phyloP scores from a whole-genome alignment of 2,888 invertebrate species.

The Pteria penguin region DNA sequence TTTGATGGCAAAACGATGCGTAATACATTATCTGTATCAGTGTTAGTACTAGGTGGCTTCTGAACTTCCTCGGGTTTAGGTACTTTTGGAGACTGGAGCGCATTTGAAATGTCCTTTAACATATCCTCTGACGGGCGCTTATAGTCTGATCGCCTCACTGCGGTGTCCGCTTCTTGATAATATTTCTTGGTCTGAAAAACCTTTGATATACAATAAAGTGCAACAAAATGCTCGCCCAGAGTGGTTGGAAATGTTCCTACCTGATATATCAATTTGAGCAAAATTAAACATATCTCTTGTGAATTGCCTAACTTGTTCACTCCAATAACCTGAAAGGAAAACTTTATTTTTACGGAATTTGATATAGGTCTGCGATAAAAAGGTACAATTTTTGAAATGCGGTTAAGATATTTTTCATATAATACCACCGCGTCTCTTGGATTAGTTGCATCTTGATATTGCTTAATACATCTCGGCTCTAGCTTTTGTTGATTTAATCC shows the following conservation, averaged over 20 bases:
- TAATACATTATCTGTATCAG: not conserved
- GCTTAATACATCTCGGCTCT: slow-evolving; percentile 16
- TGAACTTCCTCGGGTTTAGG: not conserved
- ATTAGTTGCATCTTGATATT: slow-evolving; percentile 6
- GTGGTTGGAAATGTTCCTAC: slow-evolving; percentile 17
- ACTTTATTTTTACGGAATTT: not conserved
- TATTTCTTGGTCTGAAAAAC: slow-evolving; percentile 25
- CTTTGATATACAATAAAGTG: slow-evolving; percentile 7
- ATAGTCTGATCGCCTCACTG: slow-evolving; percentile 20
- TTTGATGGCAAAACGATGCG: not conserved
- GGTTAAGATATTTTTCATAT: slow-evolving; percentile 17
- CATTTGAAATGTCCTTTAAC: not conserved
- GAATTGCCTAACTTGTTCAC: not conserved
- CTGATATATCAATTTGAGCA: slow-evolving; percentile 8
- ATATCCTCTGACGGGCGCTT: slow-evolving; percentile 14
- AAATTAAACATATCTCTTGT: slow-evolving; percentile 26
- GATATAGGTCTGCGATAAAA: not conserved
- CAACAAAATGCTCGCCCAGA: slow-evolving; percentile 20
- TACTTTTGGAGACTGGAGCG: not conserved
- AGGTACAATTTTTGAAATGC: not conserved
- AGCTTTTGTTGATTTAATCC: slow-evolving; percentile 33
- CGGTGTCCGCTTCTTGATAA: slow-evolving; percentile 27
- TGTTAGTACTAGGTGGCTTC: not conserved
- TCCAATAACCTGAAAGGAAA: not conserved
- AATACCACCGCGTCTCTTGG: slow-evolving; percentile 10